phyloP scores from a whole-genome alignment of 2,797 vertebrate species.

The Malurus splendens region DNA sequence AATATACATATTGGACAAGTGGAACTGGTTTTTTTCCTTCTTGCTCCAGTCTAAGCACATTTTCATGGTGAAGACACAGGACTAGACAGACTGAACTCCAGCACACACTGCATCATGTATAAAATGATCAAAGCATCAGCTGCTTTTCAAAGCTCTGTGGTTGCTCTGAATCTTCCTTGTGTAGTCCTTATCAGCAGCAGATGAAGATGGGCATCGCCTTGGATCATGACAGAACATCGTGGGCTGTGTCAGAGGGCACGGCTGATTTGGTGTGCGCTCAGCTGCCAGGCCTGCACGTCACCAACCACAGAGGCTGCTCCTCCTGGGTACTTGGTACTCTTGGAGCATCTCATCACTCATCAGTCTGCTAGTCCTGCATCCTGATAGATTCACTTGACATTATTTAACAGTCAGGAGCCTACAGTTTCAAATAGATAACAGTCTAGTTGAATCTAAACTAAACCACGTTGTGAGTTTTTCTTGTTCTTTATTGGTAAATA shows the following conservation, averaged over 20 bases:
- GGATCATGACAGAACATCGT: rapidly evolving
- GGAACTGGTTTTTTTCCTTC: background rate
- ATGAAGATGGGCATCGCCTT: background rate
- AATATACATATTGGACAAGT: background rate
- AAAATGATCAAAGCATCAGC: background rate
- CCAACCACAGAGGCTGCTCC: background rate
- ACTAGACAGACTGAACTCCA: background rate
- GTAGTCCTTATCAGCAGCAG: background rate
- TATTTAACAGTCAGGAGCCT: background rate
- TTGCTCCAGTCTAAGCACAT: background rate
- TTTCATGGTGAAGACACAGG: background rate
- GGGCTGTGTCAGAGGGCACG: background rate
- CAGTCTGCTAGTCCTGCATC: background rate
- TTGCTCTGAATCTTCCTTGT: background rate
- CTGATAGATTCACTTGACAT: background rate
- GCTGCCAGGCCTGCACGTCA: background rate
- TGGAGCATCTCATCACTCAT: background rate
- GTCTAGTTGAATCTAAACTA: background rate
- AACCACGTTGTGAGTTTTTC: background rate
- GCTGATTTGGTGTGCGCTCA: background rate
- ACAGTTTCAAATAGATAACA: background rate
- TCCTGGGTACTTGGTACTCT: background rate
- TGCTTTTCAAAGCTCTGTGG: background rate
- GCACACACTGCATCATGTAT: background rate
- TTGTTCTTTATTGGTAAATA: background rate